These are phyloP conservation scores for Bos javanicus DNA, from an alignment of 2,113 vertebrate species.

Conservation along the genomic window DNA sequence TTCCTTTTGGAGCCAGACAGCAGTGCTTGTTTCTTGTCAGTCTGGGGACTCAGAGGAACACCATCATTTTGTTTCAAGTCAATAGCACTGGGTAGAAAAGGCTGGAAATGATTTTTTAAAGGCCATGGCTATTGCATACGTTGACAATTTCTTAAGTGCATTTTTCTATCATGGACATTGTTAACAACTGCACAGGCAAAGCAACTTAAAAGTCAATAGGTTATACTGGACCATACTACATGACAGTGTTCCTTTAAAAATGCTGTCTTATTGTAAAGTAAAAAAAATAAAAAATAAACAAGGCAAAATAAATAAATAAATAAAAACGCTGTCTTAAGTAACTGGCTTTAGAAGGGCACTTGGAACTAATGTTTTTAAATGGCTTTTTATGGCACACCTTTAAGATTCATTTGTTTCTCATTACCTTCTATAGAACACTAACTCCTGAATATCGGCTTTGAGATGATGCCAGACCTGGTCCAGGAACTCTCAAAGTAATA, in stretches of 20 bases:
- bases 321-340: constrained; percentile 8
- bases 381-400: constrained; percentile 53
- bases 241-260: constrained; percentile 29
- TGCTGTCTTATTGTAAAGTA: not conserved
- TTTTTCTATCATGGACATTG: not conserved
- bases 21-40: not conserved
- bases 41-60: not conserved
- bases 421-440: constrained; percentile 50
- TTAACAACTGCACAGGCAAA: not conserved
- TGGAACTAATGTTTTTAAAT: constrained; percentile 40
- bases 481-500: not conserved
- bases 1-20: not conserved
- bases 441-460: constrained; percentile 39
- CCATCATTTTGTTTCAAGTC: constrained; percentile 6
- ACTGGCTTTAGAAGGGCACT: constrained; percentile 19
- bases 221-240: not conserved
- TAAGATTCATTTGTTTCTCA: constrained; percentile 60
- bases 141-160: not conserved
- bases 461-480: not conserved
- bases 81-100: not conserved
- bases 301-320: too few relatives aligned
- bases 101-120: not conserved
- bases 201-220: constrained; percentile 32
- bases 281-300: too few relatives aligned
- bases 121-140: not conserved